Base-by-base conservation (phyloP, 2,888 invertebrate genomes). In the Ptychoptera contaminata region DNA sequence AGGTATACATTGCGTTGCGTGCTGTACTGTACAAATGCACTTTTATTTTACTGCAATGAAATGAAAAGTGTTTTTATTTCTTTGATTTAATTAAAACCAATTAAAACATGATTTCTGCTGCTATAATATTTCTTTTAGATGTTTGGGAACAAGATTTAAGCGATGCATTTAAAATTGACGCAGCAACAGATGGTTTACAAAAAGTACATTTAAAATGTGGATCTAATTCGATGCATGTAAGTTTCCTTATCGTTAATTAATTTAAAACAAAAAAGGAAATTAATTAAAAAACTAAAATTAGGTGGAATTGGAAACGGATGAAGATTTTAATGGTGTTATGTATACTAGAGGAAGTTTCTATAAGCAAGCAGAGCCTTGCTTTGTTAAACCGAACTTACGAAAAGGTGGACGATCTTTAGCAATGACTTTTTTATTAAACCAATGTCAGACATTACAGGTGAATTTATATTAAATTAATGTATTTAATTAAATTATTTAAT, bases 281-380 rank as follows among this genome's bases (percentile, higher is more conserved):
- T n/a, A n/a, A n/a, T n/a, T n/a, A n/a, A n/a, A n/a, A n/a, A n/a
- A n/a, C n/a, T n/a, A n/a, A n/a, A n/a, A n/a, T n/a, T n/a, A n/a
- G n/a, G n/a, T n/a, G n/a, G 57, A 65, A 50, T 52, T 71, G 15
- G 66, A 67, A 56, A 73, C 71, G 1, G 69, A 71, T 40, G 67
- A 72, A 39, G 70, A 73, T 37, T 77, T 77, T 52, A 63, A 65
- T 2, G 76, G 76, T 1, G 74, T 76, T 1, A 71, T 77, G 60
- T 77, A 77, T 51, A 77, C 76, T 0, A 64, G 73, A 42, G 76
- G 76, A 31, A 74, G 70, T 53, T 77, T 72, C 55, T 66, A 74
- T 50, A 70, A 71, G 38, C 71, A 72, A 56, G 57, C 69, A 31
- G 58, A 65, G 1, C 71, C 73, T 0, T 77, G 76, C 53, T 76